These are phyloP conservation scores for Agriotes lineatus DNA, from an alignment of 2,888 invertebrate genomes.

Conservation along the genomic window DNA sequence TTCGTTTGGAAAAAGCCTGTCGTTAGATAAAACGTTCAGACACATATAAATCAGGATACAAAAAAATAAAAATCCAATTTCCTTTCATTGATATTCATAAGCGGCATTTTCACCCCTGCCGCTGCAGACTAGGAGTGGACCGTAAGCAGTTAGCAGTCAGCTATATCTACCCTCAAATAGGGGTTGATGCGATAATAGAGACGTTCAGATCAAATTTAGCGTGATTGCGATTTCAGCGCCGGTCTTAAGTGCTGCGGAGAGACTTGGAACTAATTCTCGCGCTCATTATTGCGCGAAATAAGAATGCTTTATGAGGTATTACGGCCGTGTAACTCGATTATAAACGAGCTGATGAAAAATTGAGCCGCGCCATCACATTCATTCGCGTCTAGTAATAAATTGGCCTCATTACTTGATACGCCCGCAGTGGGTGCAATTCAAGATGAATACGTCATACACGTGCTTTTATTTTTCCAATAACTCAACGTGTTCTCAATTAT, in stretches of 20 bases:
- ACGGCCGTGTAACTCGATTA: slow-evolving; percentile 31
- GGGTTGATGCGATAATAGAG: slow-evolving; percentile 61
- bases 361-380: slow-evolving; percentile 34
- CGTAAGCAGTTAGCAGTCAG: slow-evolving; percentile 52
- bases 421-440: slow-evolving; percentile 39
- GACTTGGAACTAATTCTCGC: slow-evolving; percentile 41
- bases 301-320: slow-evolving; percentile 36
- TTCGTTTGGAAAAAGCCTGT: slow-evolving; percentile 1
- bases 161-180: slow-evolving; percentile 56
- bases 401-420: slow-evolving; percentile 37
- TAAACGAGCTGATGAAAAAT: slow-evolving; percentile 42
- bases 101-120: slow-evolving; percentile 33
- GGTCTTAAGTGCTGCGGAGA: slow-evolving; percentile 37
- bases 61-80: slow-evolving; percentile 61
- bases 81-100: slow-evolving; percentile 53
- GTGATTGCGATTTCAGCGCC: slow-evolving; percentile 52
- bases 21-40: slow-evolving; percentile 30
- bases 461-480: slow-evolving; percentile 41
- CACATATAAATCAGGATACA: slow-evolving; percentile 31
- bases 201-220: slow-evolving; percentile 62
- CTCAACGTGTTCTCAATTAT: slow-evolving; percentile 46
- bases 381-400: slow-evolving; percentile 38
- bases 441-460: slow-evolving; percentile 39
- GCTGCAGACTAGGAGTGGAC: slow-evolving; percentile 46
- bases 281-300: slow-evolving; percentile 39